Conservation (phyloP, 1,140 invertebrate genomes). For the Trialeurodes vaporariorum region DNA sequence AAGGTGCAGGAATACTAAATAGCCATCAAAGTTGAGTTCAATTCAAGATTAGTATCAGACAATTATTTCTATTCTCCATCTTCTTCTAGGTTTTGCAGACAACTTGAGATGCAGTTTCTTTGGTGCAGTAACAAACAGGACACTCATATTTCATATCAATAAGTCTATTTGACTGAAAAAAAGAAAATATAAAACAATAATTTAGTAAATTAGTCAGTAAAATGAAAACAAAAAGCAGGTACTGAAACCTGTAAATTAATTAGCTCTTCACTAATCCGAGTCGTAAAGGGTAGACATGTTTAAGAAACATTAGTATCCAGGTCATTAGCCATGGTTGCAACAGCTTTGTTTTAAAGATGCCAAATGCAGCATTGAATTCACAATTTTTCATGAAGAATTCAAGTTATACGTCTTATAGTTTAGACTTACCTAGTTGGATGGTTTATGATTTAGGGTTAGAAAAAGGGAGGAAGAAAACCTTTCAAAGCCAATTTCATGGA, state of each 20-base stretch:
- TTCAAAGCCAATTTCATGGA: no score
- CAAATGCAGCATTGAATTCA: no score
- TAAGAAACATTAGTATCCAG: constrained; percentile 4
- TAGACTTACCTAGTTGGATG: no score
- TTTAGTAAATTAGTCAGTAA: background rate
- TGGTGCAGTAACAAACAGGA: constrained; percentile 19
- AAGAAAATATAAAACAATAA: constrained; percentile 13
- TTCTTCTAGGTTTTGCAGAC: background rate
- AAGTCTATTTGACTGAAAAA: constrained; percentile 22
- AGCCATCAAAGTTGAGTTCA: background rate
- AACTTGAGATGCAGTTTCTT: background rate
- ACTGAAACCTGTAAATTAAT: background rate
- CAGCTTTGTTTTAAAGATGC: no score
- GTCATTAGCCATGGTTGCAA: no score
- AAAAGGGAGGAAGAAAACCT: no score
- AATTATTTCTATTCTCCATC: no score
- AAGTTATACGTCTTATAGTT: no score
- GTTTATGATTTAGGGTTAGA: no score
- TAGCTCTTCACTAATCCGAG: background rate
- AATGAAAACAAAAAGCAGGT: background rate
- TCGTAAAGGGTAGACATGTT: background rate
- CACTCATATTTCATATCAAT: constrained; percentile 25
- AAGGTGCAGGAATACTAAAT: no score
- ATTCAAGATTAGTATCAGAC: background rate
- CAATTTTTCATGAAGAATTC: no score